phyloP scores from a whole-genome alignment of 2,888 invertebrate species.

The Eremobia ochroleuca region DNA sequence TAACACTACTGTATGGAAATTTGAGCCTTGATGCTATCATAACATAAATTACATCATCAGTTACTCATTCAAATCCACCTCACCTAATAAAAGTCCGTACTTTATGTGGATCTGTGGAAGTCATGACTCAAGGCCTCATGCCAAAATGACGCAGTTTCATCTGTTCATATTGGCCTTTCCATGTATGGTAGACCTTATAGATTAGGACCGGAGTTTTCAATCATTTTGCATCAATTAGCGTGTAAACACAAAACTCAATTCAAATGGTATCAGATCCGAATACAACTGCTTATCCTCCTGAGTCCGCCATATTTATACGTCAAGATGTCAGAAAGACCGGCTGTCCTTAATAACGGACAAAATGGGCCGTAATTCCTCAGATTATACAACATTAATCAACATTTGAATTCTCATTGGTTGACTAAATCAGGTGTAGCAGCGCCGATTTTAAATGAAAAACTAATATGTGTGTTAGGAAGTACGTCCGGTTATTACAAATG shows the following conservation, averaged over 20 bases:
- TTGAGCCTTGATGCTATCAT: background rate
- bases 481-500: too few relatives aligned
- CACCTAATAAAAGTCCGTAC: background rate
- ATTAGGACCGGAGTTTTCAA: conserved; percentile 24
- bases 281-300: conserved; percentile 11
- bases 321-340: too few relatives aligned
- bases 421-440: too few relatives aligned
- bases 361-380: too few relatives aligned
- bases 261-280: background rate
- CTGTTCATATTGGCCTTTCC: background rate
- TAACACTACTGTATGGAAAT: background rate
- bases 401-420: too few relatives aligned
- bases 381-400: too few relatives aligned
- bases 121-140: background rate
- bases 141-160: background rate
- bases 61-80: conserved; percentile 10
- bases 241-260: conserved; percentile 11
- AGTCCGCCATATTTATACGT: too few relatives aligned
- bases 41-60: background rate
- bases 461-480: too few relatives aligned
- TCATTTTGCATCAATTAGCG: conserved; percentile 32
- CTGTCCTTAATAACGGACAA: too few relatives aligned
- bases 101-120: background rate
- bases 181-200: background rate
- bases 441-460: too few relatives aligned